A percentile compares a stretch with the other conserved stretches of the same genome.
These are phyloP conservation scores for Electrona antarctica DNA, from an alignment of 2,113 vertebrate genomes.

Conservation along the genomic window DNA sequence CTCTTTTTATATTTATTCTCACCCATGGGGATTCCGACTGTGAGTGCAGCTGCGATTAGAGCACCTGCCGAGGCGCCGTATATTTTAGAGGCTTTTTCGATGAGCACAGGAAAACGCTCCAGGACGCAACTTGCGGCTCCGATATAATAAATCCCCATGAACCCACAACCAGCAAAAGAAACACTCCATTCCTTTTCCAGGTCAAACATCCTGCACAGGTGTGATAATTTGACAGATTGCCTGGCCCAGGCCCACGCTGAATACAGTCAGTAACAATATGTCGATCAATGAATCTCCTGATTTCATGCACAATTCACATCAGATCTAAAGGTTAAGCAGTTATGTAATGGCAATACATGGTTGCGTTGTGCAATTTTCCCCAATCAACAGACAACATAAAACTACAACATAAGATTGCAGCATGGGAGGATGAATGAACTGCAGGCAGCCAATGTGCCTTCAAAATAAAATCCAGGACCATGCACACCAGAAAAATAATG, in stretches of 20 bases:
- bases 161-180: constrained; percentile 88
- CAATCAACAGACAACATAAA: too few species aligned
- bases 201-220: constrained; percentile 70
- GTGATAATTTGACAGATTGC: neutral
- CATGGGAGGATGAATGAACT: neutral
- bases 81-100: constrained; percentile 75
- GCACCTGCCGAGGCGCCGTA: constrained; percentile 84
- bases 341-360: too few species aligned
- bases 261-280: too few species aligned
- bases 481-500: too few species aligned
- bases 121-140: constrained; percentile 82
- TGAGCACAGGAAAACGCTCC: constrained; percentile 79
- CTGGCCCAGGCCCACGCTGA: too few species aligned
- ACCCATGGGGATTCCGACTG: constrained; percentile 79
- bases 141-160: constrained; percentile 85
- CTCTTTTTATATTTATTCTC: constrained; percentile 34
- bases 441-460: neutral
- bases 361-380: too few species aligned
- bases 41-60: constrained; percentile 73
- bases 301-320: too few species aligned
- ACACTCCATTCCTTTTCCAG: constrained; percentile 81
- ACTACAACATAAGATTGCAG: too few species aligned
- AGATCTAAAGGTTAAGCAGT: too few species aligned
- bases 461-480: too few species aligned
- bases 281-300: too few species aligned